phyloP scores from a whole-genome alignment of 2,113 vertebrate species.

The Calidris pygmaea region DNA sequence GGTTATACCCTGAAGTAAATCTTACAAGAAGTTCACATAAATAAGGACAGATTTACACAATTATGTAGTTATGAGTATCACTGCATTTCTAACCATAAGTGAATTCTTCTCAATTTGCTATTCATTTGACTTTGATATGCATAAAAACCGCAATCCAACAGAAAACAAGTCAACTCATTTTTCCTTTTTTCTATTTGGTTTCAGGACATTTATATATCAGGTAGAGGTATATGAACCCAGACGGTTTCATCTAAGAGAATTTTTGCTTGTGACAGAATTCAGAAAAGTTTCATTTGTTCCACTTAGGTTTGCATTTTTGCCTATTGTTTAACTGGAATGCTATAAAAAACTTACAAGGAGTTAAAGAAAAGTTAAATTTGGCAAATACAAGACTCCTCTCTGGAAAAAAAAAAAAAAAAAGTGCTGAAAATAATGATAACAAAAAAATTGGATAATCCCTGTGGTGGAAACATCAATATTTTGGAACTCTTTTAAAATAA shows the following conservation, averaged over 20 bases:
- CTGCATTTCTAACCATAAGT: slow-evolving; percentile 64
- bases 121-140: slow-evolving; percentile 73
- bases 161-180: slow-evolving; percentile 68
- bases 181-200: slow-evolving; percentile 68
- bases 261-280: slow-evolving; percentile 70
- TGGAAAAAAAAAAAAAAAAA: background rate
- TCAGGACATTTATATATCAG: slow-evolving; percentile 74
- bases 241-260: slow-evolving; percentile 62
- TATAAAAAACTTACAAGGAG: slow-evolving; percentile 20
- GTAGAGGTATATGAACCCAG: slow-evolving; percentile 46
- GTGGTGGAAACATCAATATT: slow-evolving; percentile 52
- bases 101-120: slow-evolving; percentile 61
- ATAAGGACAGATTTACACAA: slow-evolving; percentile 73
- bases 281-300: slow-evolving; percentile 69
- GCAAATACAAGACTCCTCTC: slow-evolving; percentile 12
- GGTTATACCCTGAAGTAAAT: slow-evolving; percentile 74
- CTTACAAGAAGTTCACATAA: slow-evolving; percentile 74
- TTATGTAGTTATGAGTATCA: slow-evolving; percentile 68
- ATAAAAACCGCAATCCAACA: slow-evolving; percentile 65
- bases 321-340: slow-evolving; percentile 37
- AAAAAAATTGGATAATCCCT: slow-evolving; percentile 35
- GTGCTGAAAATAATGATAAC: slow-evolving; percentile 15
- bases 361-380: slow-evolving; percentile 51
- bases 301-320: slow-evolving; percentile 72
- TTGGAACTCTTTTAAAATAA: slow-evolving; percentile 25